Evolutionary conservation across 2,113 vertebrate species (phyloP).

Genomic region (Percopsis transmontana): DNA sequence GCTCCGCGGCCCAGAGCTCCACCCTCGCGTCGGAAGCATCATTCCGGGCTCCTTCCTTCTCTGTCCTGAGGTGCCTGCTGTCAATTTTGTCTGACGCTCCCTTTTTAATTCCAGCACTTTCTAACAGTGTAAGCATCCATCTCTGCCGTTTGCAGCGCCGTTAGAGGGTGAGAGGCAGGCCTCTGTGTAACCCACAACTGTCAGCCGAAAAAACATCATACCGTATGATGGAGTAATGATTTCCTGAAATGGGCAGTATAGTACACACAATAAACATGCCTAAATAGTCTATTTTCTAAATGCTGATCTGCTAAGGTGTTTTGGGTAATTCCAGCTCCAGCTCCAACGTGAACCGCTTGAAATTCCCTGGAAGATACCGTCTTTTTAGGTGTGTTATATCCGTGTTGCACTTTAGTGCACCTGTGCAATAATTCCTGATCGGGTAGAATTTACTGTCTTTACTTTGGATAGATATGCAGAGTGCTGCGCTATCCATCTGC

Average conservation of each 20-base stretch:
- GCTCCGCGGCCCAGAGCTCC: slow-evolving; percentile 40
- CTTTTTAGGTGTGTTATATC: background rate
- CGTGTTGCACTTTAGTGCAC: background rate
- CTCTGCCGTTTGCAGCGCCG: slow-evolving; percentile 59
- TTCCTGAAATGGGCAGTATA: background rate
- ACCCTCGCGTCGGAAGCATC: slow-evolving; percentile 62
- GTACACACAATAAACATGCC: slow-evolving; percentile 13
- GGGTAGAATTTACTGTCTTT: slow-evolving; percentile 3
- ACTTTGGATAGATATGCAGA: background rate
- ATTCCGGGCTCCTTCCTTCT: slow-evolving; percentile 59
- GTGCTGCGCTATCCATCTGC: background rate
- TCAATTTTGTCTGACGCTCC: slow-evolving; percentile 68
- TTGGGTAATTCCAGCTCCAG: too few species aligned
- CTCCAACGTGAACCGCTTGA: background rate
- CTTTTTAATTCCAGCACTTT: slow-evolving; percentile 72
- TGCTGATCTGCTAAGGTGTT: too few species aligned
- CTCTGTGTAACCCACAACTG: slow-evolving; percentile 53
- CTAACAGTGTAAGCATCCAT: slow-evolving; percentile 69
- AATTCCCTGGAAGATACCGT: background rate
- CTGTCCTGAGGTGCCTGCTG: slow-evolving; percentile 70
- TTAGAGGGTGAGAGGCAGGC: slow-evolving; percentile 52
- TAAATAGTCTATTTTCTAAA: slow-evolving; percentile 1
- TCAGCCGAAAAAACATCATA: slow-evolving; percentile 42
- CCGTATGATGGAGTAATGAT: slow-evolving; percentile 53
- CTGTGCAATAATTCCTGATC: background rate